Conservation (phyloP, 2,888 invertebrate genomes). For the Calameuta filiformis region DNA sequence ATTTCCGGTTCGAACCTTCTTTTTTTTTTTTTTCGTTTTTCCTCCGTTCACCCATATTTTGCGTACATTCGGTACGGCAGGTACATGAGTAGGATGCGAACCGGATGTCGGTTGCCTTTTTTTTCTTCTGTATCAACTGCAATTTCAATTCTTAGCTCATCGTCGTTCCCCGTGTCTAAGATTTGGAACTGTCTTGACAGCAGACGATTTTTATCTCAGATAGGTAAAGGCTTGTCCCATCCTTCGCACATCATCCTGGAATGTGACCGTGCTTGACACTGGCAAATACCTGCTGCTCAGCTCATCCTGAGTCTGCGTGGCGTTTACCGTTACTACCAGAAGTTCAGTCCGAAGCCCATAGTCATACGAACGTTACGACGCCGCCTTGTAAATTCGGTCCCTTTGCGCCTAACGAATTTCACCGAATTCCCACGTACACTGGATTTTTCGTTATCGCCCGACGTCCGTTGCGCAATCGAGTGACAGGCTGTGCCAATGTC, state of each 20-base stretch:
- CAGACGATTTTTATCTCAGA: neutral
- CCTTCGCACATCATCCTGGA: neutral
- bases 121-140: neutral
- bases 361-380: neutral
- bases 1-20: neutral
- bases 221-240: neutral
- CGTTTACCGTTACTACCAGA: neutral
- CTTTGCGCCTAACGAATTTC: neutral
- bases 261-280: conserved; percentile 1
- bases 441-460: neutral
- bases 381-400: neutral
- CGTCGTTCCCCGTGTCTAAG: neutral
- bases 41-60: neutral
- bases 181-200: neutral
- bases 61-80: neutral
- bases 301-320: neutral
- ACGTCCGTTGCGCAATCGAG: neutral
- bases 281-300: neutral
- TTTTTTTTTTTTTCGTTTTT: neutral
- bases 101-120: neutral
- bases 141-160: neutral
- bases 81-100: neutral
- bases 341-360: neutral
- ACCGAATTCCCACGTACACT: neutral
- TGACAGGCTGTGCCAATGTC: neutral